These are phyloP conservation scores for Nettapus auritus DNA, from an alignment of 2,113 vertebrate species.

Conservation along the genomic window DNA sequence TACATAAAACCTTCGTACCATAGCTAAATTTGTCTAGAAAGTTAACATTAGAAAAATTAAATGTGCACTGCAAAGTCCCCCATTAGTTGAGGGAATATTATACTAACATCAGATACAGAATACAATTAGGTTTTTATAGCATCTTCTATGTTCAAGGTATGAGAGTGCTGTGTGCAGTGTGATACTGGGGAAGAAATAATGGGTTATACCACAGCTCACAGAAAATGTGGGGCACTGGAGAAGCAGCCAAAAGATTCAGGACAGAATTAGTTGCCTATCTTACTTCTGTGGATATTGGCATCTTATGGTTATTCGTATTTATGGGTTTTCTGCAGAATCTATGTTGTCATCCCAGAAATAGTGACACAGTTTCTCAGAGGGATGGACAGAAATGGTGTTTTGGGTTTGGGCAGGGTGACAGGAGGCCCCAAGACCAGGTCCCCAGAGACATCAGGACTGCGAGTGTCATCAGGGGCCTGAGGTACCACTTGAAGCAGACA, in stretches of 20 bases:
- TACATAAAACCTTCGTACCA: slow-evolving; percentile 8
- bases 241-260: not conserved
- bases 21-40: slow-evolving; percentile 24
- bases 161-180: not conserved
- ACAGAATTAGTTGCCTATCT: not conserved
- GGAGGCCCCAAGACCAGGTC: accelerated
- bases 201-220: not conserved
- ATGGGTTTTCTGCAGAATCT: not conserved
- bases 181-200: not conserved
- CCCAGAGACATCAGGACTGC: not conserved
- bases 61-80: not conserved
- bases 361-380: accelerated
- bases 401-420: accelerated
- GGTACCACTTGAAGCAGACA: not conserved
- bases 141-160: not conserved
- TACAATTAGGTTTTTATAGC: slow-evolving; percentile 43
- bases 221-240: not conserved
- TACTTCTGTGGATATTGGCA: not conserved
- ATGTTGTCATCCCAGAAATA: accelerated
- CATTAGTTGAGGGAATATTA: slow-evolving; percentile 27
- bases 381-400: not conserved
- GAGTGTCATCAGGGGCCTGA: not conserved
- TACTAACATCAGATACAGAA: slow-evolving; percentile 13
- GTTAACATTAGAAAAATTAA: slow-evolving; percentile 29
- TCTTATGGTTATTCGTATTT: not conserved